phyloP scores from a whole-genome alignment of 2,797 vertebrate species.

The Hoplostethus atlanticus region DNA sequence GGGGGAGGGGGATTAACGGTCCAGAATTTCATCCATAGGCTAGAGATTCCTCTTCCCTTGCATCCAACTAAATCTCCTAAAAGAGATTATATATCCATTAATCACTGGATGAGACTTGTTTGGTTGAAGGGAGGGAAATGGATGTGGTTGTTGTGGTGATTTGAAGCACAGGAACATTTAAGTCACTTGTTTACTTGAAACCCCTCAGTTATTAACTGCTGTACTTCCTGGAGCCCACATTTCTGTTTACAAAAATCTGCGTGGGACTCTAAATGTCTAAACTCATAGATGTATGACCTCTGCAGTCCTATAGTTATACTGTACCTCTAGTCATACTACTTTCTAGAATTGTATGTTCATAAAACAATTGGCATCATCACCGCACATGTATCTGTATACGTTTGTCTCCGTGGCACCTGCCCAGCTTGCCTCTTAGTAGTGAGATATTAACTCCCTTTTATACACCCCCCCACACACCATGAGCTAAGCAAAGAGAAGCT shows the following conservation, averaged over 20 bases:
- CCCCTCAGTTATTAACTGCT: not conserved
- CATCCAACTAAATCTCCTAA: slow-evolving; percentile 15
- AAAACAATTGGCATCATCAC: not conserved
- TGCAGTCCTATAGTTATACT: not conserved
- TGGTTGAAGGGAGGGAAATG: slow-evolving; percentile 26
- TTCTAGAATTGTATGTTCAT: not conserved
- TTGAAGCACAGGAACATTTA: not conserved
- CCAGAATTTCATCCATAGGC: not conserved
- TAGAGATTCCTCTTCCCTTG: slow-evolving; percentile 1
- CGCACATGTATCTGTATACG: slow-evolving; percentile 3
- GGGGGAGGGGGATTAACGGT: not conserved
- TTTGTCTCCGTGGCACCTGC: slow-evolving; percentile 57
- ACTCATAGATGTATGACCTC: not conserved
- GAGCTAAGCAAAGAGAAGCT: slow-evolving; percentile 50
- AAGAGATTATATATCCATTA: slow-evolving; percentile 32
- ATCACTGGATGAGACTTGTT: slow-evolving; percentile 28
- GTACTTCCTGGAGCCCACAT: not conserved
- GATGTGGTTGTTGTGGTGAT: slow-evolving; percentile 30
- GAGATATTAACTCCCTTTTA: slow-evolving; percentile 49
- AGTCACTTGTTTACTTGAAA: slow-evolving; percentile 5
- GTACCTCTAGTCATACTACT: not conserved
- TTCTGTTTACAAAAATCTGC: not conserved
- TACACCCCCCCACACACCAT: slow-evolving; percentile 15
- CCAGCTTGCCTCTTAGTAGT: slow-evolving; percentile 47
- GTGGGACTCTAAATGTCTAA: not conserved